Evolutionary conservation across 2,888 invertebrate genomes (phyloP).

Genomic region (Lottia scabra): DNA sequence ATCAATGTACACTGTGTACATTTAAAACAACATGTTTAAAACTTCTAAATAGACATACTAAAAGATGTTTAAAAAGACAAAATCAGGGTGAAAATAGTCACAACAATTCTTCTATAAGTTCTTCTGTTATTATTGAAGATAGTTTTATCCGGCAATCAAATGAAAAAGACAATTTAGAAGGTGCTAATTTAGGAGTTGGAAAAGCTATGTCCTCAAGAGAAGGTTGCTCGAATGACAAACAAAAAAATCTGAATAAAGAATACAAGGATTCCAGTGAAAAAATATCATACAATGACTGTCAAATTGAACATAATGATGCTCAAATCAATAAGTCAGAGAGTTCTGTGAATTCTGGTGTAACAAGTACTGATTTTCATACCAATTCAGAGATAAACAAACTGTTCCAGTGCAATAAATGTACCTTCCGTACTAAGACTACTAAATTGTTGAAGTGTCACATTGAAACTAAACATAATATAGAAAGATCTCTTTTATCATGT

Average conservation of each 20-base stretch:
- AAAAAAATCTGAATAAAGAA: neutral
- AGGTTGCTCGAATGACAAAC: neutral
- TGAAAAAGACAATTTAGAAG: neutral
- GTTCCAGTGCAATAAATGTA: conserved; percentile 14
- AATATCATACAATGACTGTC: neutral
- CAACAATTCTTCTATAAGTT: neutral
- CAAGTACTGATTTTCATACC: neutral
- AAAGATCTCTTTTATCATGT: conserved; percentile 24
- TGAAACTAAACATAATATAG: conserved; percentile 19
- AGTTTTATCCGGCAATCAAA: neutral
- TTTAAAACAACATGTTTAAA: conserved; percentile 17
- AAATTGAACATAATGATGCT: neutral
- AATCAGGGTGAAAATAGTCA: neutral
- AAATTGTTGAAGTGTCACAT: conserved; percentile 23
- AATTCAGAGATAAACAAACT: neutral
- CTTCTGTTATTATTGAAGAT: neutral
- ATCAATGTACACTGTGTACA: conserved; percentile 19
- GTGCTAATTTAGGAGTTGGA: neutral
- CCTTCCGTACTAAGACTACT: conserved; percentile 8
- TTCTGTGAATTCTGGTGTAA: neutral
- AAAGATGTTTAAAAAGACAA: conserved; percentile 7
- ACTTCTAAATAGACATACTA: conserved; percentile 19
- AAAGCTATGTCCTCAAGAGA: neutral
- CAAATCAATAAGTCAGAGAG: neutral
- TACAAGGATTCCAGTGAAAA: neutral